Percentiles rank a stretch among this genome's conserved stretches.
Evolutionary conservation across 2,888 invertebrate species (phyloP).

Genomic region (Drosophila conformis): DNA sequence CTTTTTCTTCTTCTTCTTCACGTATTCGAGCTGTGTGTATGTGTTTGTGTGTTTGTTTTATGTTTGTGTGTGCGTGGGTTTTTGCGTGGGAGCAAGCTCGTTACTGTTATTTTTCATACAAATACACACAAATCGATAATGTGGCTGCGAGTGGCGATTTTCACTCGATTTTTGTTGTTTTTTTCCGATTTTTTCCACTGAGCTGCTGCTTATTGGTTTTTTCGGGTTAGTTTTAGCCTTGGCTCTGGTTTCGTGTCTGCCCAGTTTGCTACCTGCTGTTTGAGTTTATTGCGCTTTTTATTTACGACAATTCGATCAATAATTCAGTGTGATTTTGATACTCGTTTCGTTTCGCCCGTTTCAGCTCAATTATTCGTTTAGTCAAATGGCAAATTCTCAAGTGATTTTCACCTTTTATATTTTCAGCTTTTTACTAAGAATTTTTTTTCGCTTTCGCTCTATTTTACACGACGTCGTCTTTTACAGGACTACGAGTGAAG

Average conservation of each 20-base stretch:
- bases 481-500: constrained; percentile 61
- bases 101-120: constrained; percentile 76
- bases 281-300: constrained; percentile 45
- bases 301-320: constrained; percentile 72
- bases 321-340: constrained; percentile 53
- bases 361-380: constrained; percentile 55
- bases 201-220: constrained; percentile 13
- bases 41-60: constrained; percentile 5
- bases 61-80: constrained; percentile 11
- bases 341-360: constrained; percentile 47
- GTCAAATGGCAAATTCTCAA: constrained; percentile 14
- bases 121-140: constrained; percentile 80
- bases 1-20: constrained; percentile 56
- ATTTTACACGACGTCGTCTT: constrained; percentile 51
- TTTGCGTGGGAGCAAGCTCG: constrained; percentile 48
- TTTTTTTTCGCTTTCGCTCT: constrained; percentile 39
- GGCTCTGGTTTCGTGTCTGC: constrained; percentile 48
- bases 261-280: constrained; percentile 40
- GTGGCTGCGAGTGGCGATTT: constrained; percentile 42
- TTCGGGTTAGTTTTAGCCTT: constrained; percentile 58
- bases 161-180: constrained; percentile 32
- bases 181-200: constrained; percentile 7
- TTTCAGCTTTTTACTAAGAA: constrained; percentile 20
- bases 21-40: constrained; percentile 42
- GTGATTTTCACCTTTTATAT: constrained; percentile 31